phyloP scores from a whole-genome alignment of 2,797 vertebrate genomes.

The Leptodactylus fallax region DNA sequence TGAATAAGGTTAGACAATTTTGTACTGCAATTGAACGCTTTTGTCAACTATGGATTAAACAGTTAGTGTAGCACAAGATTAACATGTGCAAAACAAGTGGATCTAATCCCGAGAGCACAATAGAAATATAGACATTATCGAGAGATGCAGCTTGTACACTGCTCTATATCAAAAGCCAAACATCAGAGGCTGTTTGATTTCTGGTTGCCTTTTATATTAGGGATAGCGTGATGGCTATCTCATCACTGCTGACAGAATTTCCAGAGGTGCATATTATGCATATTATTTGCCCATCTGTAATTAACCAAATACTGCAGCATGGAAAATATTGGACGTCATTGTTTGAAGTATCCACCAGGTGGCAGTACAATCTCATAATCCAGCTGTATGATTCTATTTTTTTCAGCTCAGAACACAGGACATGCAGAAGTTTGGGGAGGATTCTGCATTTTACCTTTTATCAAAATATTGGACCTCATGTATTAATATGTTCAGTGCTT shows the following conservation, averaged over 20 bases:
- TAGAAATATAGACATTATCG: constrained; percentile 21
- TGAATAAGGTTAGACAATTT: not conserved
- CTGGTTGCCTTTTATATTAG: not conserved
- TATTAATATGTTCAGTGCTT: not conserved
- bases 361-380: constrained; percentile 28
- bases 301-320: constrained; percentile 18
- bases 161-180: not conserved
- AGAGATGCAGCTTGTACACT: not conserved
- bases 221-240: constrained; percentile 15
- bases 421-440: not conserved
- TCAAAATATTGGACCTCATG: not conserved
- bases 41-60: not conserved
- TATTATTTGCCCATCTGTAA: not conserved
- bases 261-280: constrained; percentile 3
- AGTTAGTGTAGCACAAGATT: constrained; percentile 4
- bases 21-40: not conserved
- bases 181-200: constrained; percentile 38
- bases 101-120: not conserved
- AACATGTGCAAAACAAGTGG: not conserved
- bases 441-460: not conserved
- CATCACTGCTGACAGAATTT: constrained; percentile 13
- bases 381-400: not conserved
- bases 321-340: not conserved
- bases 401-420: not conserved
- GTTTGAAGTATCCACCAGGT: constrained; percentile 12